Conservation (phyloP, 2,797 vertebrate species). For the Urocyon cinereoargenteus region DNA sequence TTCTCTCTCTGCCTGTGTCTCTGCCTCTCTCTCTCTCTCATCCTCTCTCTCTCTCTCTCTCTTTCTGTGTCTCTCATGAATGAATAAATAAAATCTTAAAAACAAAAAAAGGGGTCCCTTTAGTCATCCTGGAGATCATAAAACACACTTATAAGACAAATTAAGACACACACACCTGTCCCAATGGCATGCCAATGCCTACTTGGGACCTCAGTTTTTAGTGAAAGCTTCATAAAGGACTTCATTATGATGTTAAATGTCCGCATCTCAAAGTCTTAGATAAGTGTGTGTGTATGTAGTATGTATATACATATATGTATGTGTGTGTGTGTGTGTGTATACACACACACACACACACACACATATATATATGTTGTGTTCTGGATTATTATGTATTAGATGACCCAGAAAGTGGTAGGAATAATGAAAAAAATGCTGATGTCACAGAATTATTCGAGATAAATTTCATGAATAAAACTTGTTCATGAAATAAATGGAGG, state of each 20-base stretch:
- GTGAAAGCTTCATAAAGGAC: neutral
- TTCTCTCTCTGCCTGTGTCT: no score
- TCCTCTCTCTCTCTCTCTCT: no score
- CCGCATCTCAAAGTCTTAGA: neutral
- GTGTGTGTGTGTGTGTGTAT: no score
- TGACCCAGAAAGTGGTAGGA: neutral
- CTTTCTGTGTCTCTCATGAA: no score
- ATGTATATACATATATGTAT: no score
- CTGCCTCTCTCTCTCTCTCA: no score
- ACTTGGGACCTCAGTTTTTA: constrained; percentile 1
- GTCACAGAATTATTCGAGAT: neutral
- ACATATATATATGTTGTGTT: neutral
- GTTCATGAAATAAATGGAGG: neutral
- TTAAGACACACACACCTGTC: neutral
- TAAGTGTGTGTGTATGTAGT: neutral
- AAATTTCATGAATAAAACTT: neutral
- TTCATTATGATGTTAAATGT: neutral
- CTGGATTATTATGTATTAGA: neutral
- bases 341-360: no score
- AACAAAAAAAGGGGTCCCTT: neutral
- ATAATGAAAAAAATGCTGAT: neutral
- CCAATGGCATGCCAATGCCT: neutral
- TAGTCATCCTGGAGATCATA: neutral
- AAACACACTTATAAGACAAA: neutral
- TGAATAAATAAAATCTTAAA: no score